Evolutionary conservation across 2,888 invertebrate genomes (phyloP).

Genomic region (Mythimna ferrago): DNA sequence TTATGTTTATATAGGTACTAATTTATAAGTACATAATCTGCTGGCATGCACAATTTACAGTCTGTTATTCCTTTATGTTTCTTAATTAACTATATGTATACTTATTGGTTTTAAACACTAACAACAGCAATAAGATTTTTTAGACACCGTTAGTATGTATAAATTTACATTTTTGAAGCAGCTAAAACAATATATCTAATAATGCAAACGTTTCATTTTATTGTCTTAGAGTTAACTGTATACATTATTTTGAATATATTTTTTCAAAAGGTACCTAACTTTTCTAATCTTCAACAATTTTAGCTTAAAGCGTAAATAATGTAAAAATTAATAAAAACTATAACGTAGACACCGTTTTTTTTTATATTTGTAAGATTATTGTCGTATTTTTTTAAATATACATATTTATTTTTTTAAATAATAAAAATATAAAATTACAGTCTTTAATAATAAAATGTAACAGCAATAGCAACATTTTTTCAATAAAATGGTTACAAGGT

Average conservation of each 20-base stretch:
- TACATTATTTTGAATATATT: neutral
- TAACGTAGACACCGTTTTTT: constrained; percentile 12
- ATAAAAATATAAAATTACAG: constrained; percentile 55
- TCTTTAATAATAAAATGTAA: constrained; percentile 51
- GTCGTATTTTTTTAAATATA: constrained; percentile 21
- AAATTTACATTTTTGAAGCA: constrained; percentile 36
- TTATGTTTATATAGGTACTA: neutral
- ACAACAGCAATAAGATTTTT: constrained; percentile 35
- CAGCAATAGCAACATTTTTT: constrained; percentile 49
- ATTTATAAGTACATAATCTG: constrained; percentile 12
- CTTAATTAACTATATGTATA: constrained; percentile 10
- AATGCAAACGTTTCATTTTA: constrained; percentile 21
- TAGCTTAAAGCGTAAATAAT: constrained; percentile 45
- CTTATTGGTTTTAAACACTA: constrained; percentile 17
- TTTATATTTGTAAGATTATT: constrained; percentile 35
- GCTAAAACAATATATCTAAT: constrained; percentile 22
- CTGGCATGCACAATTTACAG: constrained; percentile 35
- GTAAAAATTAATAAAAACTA: constrained; percentile 47
- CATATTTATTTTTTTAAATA: constrained; percentile 11
- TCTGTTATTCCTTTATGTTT: constrained; percentile 10
- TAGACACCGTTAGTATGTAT: constrained; percentile 32
- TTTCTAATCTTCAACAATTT: constrained; percentile 19
- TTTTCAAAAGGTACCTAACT: constrained; percentile 6
- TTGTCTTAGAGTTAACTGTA: constrained; percentile 31
- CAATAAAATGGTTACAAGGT: constrained; percentile 31